Conservation (phyloP, 1,140 invertebrate genomes). For the Battus philenor region DNA sequence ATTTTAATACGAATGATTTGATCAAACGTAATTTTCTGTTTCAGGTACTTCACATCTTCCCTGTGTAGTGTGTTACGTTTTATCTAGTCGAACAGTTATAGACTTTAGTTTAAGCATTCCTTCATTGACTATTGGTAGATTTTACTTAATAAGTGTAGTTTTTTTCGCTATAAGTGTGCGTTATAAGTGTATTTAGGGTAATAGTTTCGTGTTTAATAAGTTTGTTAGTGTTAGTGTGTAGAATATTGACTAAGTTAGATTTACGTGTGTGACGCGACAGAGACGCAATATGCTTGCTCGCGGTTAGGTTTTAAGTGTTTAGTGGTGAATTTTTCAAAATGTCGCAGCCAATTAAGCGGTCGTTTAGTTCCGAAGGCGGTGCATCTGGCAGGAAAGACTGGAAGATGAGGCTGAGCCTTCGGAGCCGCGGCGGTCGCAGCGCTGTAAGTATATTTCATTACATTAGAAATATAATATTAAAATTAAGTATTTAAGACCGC, state of each 20-base stretch:
- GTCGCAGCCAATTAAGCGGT: conserved; percentile 59
- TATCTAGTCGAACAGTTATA: not conserved
- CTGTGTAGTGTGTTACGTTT: conserved; percentile 5
- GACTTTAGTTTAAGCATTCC: too few relatives aligned
- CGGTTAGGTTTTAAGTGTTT: conserved; percentile 18
- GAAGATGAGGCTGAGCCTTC: conserved; percentile 63
- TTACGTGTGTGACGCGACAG: conserved; percentile 25
- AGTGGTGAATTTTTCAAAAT: conserved; percentile 21
- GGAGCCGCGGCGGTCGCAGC: conserved; percentile 60
- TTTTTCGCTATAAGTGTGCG: not conserved
- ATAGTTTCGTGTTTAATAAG: conserved; percentile 1
- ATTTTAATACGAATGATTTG: not conserved
- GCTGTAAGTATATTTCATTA: conserved; percentile 38
- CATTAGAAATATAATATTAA: too few relatives aligned
- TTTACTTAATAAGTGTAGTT: too few relatives aligned
- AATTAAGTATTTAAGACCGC: too few relatives aligned
- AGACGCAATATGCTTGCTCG: conserved; percentile 34
- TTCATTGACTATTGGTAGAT: not conserved
- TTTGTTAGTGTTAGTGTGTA: conserved; percentile 5
- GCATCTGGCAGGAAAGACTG: conserved; percentile 49
- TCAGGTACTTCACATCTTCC: conserved; percentile 8
- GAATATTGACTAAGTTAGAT: conserved; percentile 9
- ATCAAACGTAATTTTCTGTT: conserved; percentile 4
- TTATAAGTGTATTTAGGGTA: not conserved
- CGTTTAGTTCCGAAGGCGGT: conserved; percentile 58